A percentile compares a stretch with the other conserved stretches of the same genome.
Conservation (phyloP, 2,113 vertebrate species). For the Promerops cafer region DNA sequence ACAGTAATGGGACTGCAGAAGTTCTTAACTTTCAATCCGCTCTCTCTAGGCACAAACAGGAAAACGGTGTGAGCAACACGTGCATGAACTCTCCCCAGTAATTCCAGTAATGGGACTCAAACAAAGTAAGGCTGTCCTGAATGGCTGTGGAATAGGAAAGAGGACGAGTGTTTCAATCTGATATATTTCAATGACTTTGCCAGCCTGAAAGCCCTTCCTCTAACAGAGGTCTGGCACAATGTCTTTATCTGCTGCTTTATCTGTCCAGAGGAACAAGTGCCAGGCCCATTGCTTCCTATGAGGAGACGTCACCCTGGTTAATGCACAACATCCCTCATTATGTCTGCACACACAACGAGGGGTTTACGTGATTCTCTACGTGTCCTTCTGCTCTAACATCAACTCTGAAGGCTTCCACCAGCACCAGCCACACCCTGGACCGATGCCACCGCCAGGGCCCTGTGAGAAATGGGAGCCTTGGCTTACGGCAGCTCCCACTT, state of each 20-base stretch:
- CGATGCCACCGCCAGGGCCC: background rate
- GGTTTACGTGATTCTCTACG: background rate
- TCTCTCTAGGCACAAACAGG: background rate
- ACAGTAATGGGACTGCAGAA: background rate
- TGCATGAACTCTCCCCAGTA: background rate
- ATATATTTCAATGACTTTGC: conserved; percentile 20
- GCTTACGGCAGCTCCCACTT: background rate
- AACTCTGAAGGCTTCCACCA: background rate
- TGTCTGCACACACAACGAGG: background rate
- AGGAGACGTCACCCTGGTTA: background rate
- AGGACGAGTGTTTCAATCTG: conserved; percentile 23
- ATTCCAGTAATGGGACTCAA: background rate
- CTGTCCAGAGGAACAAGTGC: conserved; percentile 22
- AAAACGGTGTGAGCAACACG: background rate
- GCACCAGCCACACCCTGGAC: background rate
- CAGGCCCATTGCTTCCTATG: conserved; percentile 46
- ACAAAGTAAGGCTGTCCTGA: background rate
- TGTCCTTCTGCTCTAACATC: background rate
- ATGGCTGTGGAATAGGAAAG: background rate
- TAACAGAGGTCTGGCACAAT: background rate
- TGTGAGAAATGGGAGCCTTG: background rate
- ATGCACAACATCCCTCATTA: background rate
- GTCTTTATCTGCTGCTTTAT: conserved; percentile 34
- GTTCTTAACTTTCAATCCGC: background rate
- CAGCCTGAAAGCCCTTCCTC: conserved; percentile 30